Conservation (phyloP, 2,888 invertebrate species). For the Slavum lentiscoides region DNA sequence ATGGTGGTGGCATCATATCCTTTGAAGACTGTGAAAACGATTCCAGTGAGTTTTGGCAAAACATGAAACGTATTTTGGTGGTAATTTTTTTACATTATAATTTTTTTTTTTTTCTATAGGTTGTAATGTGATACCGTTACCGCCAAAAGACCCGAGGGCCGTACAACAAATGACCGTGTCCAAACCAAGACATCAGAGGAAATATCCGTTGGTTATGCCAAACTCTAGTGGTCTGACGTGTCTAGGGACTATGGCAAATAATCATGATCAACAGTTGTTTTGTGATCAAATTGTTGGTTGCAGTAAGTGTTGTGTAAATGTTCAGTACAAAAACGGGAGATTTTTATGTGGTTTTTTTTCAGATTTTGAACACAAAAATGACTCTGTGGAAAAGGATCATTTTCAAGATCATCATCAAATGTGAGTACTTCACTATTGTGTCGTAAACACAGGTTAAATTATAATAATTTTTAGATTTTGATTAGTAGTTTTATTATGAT, state of each 20-base stretch:
- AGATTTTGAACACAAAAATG: slow-evolving; percentile 20
- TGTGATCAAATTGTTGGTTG: background rate
- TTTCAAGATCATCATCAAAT: slow-evolving; percentile 4
- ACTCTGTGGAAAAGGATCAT: background rate
- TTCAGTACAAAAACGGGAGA: too few relatives aligned
- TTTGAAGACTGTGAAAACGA: slow-evolving; percentile 30
- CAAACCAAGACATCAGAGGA: slow-evolving; percentile 75
- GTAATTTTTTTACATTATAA: slow-evolving; percentile 9
- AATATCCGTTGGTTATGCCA: slow-evolving; percentile 79
- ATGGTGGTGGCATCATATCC: background rate
- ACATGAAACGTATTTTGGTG: background rate
- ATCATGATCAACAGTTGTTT: slow-evolving; percentile 16
- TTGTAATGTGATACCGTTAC: slow-evolving; percentile 75
- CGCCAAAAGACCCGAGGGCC: slow-evolving; percentile 74
- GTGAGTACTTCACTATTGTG: slow-evolving; percentile 6
- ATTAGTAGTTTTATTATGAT: background rate
- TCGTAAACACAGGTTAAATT: too few relatives aligned
- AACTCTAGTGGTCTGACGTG: slow-evolving; percentile 11
- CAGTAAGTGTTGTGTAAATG: background rate
- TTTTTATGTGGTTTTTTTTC: background rate
- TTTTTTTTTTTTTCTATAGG: slow-evolving; percentile 36
- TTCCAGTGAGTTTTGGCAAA: slow-evolving; percentile 12
- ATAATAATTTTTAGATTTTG: background rate
- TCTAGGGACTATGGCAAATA: background rate
- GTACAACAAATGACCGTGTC: slow-evolving; percentile 64